Evolutionary conservation across 2,797 vertebrate species (phyloP).

Genomic region (Emys orbicularis): DNA sequence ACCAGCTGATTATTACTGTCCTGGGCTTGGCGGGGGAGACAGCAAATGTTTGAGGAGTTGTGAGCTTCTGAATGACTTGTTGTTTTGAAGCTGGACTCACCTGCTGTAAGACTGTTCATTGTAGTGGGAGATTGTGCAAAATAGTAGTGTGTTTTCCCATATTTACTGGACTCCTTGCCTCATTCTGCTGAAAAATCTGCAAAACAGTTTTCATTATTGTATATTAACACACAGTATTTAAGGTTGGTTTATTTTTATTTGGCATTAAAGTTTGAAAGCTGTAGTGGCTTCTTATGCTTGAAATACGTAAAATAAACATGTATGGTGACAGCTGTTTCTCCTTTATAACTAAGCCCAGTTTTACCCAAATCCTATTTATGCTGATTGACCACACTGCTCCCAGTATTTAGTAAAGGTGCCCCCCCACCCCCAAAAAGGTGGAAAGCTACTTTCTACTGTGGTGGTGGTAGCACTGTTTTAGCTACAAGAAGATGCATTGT

Average conservation of each 20-base stretch:
- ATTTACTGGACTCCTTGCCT: background rate
- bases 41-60: background rate
- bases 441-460: background rate
- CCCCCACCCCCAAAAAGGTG: background rate
- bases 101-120: background rate
- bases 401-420: background rate
- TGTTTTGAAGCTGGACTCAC: background rate
- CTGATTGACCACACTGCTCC: background rate
- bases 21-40: background rate
- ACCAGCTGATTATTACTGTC: background rate
- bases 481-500: background rate
- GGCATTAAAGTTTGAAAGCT: background rate
- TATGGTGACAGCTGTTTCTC: background rate
- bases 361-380: constrained; percentile 25
- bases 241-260: background rate
- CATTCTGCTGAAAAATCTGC: background rate
- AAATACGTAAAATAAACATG: background rate
- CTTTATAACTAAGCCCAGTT: background rate
- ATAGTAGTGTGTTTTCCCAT: background rate
- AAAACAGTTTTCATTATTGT: background rate
- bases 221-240: background rate
- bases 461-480: background rate
- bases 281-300: background rate
- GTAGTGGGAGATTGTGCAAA: background rate
- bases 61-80: background rate